phyloP scores from a whole-genome alignment of 23 tunicate genomes.

The Trididemnum clinides region DNA sequence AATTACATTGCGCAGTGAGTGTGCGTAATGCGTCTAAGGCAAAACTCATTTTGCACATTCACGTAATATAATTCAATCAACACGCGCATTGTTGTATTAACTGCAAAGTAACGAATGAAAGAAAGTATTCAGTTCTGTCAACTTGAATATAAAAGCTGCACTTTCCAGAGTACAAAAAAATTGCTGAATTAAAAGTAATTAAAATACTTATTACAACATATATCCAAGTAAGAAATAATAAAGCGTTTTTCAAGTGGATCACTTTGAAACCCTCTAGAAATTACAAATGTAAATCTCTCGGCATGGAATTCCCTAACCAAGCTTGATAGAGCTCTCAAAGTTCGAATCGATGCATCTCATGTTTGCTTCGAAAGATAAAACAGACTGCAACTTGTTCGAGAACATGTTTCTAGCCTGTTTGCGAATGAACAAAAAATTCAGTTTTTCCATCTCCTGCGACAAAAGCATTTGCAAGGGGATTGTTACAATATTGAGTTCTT shows the following conservation, averaged over 20 bases:
- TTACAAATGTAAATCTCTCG: not conserved
- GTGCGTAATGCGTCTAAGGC: too few relatives aligned
- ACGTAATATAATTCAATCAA: too few relatives aligned
- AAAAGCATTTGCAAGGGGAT: not conserved
- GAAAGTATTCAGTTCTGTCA: too few relatives aligned
- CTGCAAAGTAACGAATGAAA: too few relatives aligned
- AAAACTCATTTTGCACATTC: too few relatives aligned
- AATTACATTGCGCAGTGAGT: too few relatives aligned
- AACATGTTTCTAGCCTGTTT: not conserved
- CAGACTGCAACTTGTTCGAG: not conserved
- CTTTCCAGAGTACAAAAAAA: not conserved
- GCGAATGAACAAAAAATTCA: not conserved
- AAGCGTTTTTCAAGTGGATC: conserved; percentile 9
- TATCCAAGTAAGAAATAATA: too few relatives aligned
- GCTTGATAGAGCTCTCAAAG: not conserved
- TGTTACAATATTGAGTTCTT: not conserved
- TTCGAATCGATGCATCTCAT: not conserved
- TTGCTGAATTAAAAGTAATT: too few relatives aligned
- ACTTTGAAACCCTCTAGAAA: not conserved
- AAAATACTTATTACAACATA: too few relatives aligned
- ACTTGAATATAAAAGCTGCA: too few relatives aligned
- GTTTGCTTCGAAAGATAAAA: not conserved
- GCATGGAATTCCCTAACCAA: not conserved
- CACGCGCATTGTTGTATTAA: too few relatives aligned
- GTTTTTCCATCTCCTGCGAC: not conserved